Conservation (phyloP, 2,888 invertebrate genomes). For the Apodemia hepburni region DNA sequence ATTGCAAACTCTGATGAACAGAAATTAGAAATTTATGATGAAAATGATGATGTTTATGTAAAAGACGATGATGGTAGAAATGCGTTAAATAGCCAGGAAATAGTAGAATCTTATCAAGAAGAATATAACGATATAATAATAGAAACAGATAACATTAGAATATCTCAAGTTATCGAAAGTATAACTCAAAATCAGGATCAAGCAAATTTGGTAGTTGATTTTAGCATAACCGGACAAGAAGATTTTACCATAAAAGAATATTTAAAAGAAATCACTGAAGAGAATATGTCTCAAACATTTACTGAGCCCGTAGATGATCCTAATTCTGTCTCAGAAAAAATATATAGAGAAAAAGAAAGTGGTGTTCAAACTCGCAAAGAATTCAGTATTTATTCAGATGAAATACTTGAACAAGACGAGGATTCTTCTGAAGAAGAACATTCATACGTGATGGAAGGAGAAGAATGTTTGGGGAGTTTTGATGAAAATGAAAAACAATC, state of each 20-base stretch:
- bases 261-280: background rate
- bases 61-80: background rate
- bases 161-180: too few relatives aligned
- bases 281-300: background rate
- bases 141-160: too few relatives aligned
- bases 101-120: background rate
- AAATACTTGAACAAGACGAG: background rate
- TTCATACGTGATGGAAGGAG: background rate
- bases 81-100: background rate
- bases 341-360: background rate
- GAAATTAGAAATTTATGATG: background rate
- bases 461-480: background rate
- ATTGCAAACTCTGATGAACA: background rate
- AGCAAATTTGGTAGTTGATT: too few relatives aligned
- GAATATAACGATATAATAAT: background rate
- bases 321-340: background rate
- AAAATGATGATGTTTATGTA: background rate
- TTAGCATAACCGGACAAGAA: too few relatives aligned
- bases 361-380: background rate
- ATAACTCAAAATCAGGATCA: too few relatives aligned
- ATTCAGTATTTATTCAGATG: background rate
- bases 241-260: too few relatives aligned
- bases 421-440: constrained; percentile 3
- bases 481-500: background rate
- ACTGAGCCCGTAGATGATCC: background rate